phyloP scores from a whole-genome alignment of 2,888 invertebrate genomes.

The Rhabditoides inermis region DNA sequence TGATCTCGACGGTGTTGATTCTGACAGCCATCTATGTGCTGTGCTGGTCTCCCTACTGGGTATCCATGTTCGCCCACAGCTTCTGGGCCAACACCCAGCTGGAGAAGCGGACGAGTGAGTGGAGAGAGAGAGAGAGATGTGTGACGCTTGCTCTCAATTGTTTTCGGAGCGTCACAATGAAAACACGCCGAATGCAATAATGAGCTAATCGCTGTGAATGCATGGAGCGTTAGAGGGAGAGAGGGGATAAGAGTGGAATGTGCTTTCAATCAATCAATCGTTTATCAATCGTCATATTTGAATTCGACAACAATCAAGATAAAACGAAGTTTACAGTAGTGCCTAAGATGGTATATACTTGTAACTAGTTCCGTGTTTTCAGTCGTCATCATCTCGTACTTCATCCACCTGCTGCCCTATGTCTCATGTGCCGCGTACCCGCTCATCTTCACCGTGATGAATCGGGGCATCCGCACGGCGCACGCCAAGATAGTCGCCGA shows the following conservation, averaged over 20 bases:
- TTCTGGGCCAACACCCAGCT: conserved; percentile 20
- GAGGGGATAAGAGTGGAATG: too few relatives aligned
- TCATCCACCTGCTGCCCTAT: conserved; percentile 49
- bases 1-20: conserved; percentile 45
- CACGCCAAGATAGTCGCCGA: conserved; percentile 33
- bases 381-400: conserved; percentile 48
- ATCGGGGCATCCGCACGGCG: conserved; percentile 30
- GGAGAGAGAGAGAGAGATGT: too few relatives aligned
- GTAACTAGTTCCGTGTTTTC: too few relatives aligned
- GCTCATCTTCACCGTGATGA: conserved; percentile 45
- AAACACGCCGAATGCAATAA: not conserved
- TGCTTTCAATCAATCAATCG: too few relatives aligned
- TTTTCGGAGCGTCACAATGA: not conserved
- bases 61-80: conserved; percentile 41
- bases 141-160: not conserved
- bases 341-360: too few relatives aligned
- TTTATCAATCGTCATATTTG: too few relatives aligned
- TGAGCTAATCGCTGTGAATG: too few relatives aligned
- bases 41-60: conserved; percentile 49
- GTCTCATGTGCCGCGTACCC: conserved; percentile 49
- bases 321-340: too few relatives aligned
- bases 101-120: conserved; percentile 28
- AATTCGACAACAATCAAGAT: too few relatives aligned
- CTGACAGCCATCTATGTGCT: conserved; percentile 47
- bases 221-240: too few relatives aligned